Evolutionary conservation across 2,113 vertebrate species (phyloP), one percentile per base, ranked within the genome.

Genomic region (Alethe castanea): DNA sequence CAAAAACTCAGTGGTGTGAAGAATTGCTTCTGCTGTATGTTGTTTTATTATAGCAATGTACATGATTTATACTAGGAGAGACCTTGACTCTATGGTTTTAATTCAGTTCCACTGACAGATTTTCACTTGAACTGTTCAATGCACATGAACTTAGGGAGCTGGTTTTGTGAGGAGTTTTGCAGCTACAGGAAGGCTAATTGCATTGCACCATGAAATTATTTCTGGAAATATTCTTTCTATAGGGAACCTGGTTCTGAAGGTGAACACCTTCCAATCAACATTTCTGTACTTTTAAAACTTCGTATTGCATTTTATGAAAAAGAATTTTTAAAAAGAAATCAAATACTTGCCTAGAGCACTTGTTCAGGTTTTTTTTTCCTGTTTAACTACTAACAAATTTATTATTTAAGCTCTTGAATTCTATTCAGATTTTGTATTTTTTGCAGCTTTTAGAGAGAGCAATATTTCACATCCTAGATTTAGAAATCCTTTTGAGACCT

Each of bases 21-120:
- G 88, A 94, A 95, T 71, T 93, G 64, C 57, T 93, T 84, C 93
- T 94, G 86, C 64, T 96, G 74, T 16, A 11, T 72, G 80, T 95
- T 95, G 76, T 5, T 96, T 93, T 93, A 92, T 92, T 90, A 88
- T 60, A 90, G 85, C 54, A 86, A 54, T 91, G 76, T 82, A 81
- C n/a, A 26, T 83, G 85, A 93, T 96, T 96, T 93, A 88, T 88
- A 36, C 12, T 9, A 71, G 67, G 12, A 86, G 40, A 92, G 80
- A 79, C 85, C 88, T 88, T 84, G 60, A 48, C 40, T 92, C 40
- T 84, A 45, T 47, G 64, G 56, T 86, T 96, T 95, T 96, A 90
- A 94, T 90, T 94, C 85, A 88, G 81, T 90, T 93, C 44, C 64
- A 82, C 64, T 87, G 74, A 71, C 54, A 52, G 54, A 10, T 94